These are phyloP conservation scores for Chymomyza amoena DNA, from an alignment of 2,888 invertebrate species.

Conservation along the genomic window DNA sequence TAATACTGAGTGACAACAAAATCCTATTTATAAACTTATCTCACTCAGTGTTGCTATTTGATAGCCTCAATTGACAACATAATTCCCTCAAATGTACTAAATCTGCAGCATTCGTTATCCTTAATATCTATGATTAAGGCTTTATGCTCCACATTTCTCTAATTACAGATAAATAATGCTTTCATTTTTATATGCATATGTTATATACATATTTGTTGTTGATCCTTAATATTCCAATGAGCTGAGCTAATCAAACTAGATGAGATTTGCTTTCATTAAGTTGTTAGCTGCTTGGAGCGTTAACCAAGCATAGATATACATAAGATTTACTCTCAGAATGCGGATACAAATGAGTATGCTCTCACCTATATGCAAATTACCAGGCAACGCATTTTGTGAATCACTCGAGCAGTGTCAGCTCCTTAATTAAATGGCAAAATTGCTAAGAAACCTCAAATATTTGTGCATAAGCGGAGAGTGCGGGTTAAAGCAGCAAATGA, in stretches of 20 bases:
- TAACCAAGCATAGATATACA: not conserved
- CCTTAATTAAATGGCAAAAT: conserved; percentile 63
- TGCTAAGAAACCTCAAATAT: conserved; percentile 53
- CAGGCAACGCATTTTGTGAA: not conserved
- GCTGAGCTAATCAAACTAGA: not conserved
- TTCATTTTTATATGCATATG: not conserved
- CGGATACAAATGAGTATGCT: not conserved
- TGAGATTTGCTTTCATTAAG: not conserved
- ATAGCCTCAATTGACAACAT: no score
- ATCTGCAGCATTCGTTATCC: not conserved
- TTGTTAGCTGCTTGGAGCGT: not conserved
- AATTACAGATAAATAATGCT: not conserved
- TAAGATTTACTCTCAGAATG: not conserved
- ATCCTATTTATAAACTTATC: no score
- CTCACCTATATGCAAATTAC: not conserved
- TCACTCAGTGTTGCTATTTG: no score
- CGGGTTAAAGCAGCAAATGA: no score
- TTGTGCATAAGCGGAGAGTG: conserved; percentile 28
- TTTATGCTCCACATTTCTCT: not conserved
- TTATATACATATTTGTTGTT: not conserved
- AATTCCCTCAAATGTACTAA: no score
- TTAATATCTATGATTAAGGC: not conserved
- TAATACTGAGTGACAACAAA: no score
- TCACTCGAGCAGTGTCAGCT: conserved; percentile 21
- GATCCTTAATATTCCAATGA: not conserved